Evolutionary conservation across 1,140 invertebrate species (phyloP), one percentile per base, ranked within the genome.

Genomic region (Aplysia californica): DNA sequence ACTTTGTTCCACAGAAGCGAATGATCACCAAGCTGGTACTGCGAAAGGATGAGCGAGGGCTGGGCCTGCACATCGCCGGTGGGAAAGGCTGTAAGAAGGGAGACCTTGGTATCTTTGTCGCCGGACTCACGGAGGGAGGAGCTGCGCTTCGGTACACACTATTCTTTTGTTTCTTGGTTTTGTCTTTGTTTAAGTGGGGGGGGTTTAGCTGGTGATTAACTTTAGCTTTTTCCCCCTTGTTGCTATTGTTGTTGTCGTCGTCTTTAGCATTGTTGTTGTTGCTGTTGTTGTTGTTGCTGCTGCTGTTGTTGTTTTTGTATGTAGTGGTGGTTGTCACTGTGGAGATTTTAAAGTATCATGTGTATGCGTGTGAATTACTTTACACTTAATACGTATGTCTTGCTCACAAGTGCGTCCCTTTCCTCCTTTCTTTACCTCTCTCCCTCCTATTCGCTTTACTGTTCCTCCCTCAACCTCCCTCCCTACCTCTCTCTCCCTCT

Each of bases 11-110:
- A 35, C 80, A 88, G 85, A 86, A 79, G 70, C 76, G 85, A 35
- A 61, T 84, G 55, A 84, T 87, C 26, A 81, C 77, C 23, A 84
- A 80, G 69, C 70, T 95, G 15, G 92, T 93, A 81, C 91, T 96
- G 26, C 87, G 91, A 5, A 93, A 94, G 83, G 92, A 92, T 75
- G 91, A 93, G 0, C 93, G 95, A 83, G 95, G 95, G 87, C 87
- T 96, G 23, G 95, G 95, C 2, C 95, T 96, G 81, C 95, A 95
- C 83, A 95, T 96, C 69, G 94, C 95, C 1, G 95, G 95, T 86
- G 94, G 93, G 1, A 92, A 92, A 80, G 91, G 92, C 39, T 89
- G 92, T 1, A 92, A 92, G 72, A 92, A 94, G 82, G 93, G 93
- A 18, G 91, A 94, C 21, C 92, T 94, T 65, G 94, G 94, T 18